phyloP scores from a whole-genome alignment of 2,888 invertebrate species.

The Xanthia togata region DNA sequence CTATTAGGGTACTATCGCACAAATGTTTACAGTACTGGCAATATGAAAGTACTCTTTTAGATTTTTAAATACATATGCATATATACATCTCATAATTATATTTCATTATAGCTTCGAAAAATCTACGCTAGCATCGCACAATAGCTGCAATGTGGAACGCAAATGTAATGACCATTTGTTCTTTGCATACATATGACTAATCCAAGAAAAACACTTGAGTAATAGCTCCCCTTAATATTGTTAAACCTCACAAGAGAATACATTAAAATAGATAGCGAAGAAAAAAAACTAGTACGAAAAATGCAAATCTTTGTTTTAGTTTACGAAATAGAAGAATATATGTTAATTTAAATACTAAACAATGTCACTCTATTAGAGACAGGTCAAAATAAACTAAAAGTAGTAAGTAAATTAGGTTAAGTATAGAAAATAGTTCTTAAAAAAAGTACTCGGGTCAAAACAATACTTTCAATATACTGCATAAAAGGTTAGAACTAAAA shows the following conservation, averaged over 20 bases:
- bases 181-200: too few species aligned
- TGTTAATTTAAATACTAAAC: not conserved
- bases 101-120: too few species aligned
- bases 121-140: too few species aligned
- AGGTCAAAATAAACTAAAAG: not conserved
- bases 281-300: not conserved
- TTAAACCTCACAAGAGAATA: not conserved
- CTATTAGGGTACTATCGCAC: too few species aligned
- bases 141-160: too few species aligned
- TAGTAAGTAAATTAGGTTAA: not conserved
- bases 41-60: too few species aligned
- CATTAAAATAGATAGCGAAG: not conserved
- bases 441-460: not conserved
- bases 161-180: too few species aligned
- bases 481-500: not conserved
- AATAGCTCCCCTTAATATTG: not conserved
- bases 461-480: not conserved
- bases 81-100: too few species aligned
- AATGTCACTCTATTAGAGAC: not conserved
- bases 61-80: too few species aligned
- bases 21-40: too few species aligned
- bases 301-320: not conserved
- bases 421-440: not conserved
- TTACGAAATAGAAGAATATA: not conserved
- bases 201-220: not conserved